Conservation (phyloP, 2,797 vertebrate genomes). For the Parauchenoglanis ngamensis region DNA sequence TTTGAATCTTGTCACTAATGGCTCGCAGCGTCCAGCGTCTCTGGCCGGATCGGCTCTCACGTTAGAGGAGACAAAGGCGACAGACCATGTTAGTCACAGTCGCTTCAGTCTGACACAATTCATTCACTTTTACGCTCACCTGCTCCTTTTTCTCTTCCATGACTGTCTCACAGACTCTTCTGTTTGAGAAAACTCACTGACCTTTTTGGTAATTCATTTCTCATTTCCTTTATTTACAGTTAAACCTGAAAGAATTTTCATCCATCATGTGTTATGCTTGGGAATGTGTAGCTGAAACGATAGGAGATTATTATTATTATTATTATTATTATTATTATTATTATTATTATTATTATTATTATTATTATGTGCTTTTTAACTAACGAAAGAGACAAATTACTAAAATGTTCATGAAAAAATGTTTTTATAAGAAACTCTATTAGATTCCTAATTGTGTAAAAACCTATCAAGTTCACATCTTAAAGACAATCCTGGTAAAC, state of each 20-base stretch:
- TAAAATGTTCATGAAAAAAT: background rate
- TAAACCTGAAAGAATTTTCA: background rate
- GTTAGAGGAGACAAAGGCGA: constrained; percentile 51
- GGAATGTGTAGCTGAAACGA: background rate
- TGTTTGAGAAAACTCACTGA: background rate
- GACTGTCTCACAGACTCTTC: background rate
- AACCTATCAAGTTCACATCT: background rate
- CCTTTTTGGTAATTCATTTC: background rate
- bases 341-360: background rate
- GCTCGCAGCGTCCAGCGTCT: constrained; percentile 65
- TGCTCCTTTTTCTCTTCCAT: background rate
- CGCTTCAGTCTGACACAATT: constrained; percentile 31
- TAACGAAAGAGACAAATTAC: background rate
- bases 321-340: background rate
- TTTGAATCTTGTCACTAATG: constrained; percentile 69
- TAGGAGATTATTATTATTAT: background rate
- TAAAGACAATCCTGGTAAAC: background rate
- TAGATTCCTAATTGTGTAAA: background rate
- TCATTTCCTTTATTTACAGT: background rate
- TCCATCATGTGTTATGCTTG: background rate
- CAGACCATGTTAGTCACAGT: constrained; percentile 51
- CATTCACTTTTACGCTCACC: constrained; percentile 13
- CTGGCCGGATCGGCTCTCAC: constrained; percentile 69
- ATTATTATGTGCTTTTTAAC: background rate
- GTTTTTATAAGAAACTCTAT: background rate